Evolutionary conservation across 2,113 vertebrate genomes (phyloP).

Genomic region (Acrocephalus arundinaceus): DNA sequence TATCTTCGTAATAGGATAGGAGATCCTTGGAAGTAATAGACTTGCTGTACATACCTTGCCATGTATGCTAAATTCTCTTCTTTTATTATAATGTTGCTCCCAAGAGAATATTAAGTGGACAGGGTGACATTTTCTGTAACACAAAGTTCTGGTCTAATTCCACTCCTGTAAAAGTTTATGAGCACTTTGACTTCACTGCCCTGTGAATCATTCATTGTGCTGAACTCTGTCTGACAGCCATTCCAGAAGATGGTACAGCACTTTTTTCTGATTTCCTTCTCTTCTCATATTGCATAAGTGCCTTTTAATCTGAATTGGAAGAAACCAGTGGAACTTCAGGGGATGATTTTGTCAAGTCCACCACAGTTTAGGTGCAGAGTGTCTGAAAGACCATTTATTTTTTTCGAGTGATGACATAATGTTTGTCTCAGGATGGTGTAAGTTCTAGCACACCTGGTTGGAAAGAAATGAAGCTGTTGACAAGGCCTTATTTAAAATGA

Average conservation of each 20-base stretch:
- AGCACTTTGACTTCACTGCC: conserved; percentile 19
- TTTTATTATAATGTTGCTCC: not conserved
- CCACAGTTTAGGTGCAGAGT: not conserved
- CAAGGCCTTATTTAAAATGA: not conserved
- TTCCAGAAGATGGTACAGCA: not conserved
- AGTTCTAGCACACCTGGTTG: not conserved
- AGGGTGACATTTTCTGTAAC: conserved; percentile 24
- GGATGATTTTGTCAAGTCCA: not conserved
- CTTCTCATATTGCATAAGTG: not conserved
- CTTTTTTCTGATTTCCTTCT: not conserved
- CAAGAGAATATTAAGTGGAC: not conserved
- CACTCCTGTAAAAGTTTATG: conserved; percentile 32
- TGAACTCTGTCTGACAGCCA: not conserved
- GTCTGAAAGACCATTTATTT: not conserved
- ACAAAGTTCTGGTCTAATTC: not conserved
- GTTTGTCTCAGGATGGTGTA: not conserved
- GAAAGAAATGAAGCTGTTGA: not conserved
- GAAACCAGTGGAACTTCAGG: not conserved
- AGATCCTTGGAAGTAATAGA: not conserved
- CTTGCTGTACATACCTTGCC: not conserved
- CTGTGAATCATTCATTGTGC: not conserved
- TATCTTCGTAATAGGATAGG: not conserved
- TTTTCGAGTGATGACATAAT: not conserved
- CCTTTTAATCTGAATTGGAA: not conserved
- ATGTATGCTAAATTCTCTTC: not conserved